These are phyloP conservation scores for Drosophila leonis DNA, from an alignment of 2,888 invertebrate species.

Conservation along the genomic window DNA sequence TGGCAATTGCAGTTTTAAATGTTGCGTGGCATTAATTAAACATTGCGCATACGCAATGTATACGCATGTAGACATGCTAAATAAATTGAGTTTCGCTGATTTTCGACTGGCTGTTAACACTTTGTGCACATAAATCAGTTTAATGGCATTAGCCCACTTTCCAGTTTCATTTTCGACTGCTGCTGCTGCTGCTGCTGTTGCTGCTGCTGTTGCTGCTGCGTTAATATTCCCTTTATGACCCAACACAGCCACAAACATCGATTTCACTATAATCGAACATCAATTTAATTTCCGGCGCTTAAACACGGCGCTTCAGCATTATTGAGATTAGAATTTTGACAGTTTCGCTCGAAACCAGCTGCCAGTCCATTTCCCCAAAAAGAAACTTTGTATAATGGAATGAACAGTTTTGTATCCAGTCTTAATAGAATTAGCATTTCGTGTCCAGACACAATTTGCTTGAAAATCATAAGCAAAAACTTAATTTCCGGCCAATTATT, in stretches of 20 bases:
- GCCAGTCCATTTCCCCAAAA: conserved; percentile 4
- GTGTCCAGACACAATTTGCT: conserved; percentile 24
- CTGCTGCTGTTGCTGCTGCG: conserved; percentile 1
- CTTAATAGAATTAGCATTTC: conserved; percentile 57
- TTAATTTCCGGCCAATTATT: conserved; percentile 11
- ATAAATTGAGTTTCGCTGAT: conserved; percentile 60
- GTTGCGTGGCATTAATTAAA: conserved; percentile 54
- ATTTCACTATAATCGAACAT: conserved; percentile 60
- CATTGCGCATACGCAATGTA: conserved; percentile 55
- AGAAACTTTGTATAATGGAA: conserved; percentile 27
- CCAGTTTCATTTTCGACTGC: conserved; percentile 58
- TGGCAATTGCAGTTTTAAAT: conserved; percentile 41
- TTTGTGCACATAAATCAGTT: conserved; percentile 69
- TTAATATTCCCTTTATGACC: conserved; percentile 43
- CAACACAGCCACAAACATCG: conserved; percentile 43
- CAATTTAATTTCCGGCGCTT: conserved; percentile 77
- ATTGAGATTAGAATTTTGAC: conserved; percentile 36
- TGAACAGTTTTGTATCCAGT: conserved; percentile 36
- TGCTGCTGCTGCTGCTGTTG: background rate
- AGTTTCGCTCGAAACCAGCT: conserved; percentile 1
- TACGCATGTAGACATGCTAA: conserved; percentile 25
- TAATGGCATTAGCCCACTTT: conserved; percentile 70
- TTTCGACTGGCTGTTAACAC: conserved; percentile 57
- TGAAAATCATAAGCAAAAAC: conserved; percentile 13
- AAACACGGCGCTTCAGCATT: conserved; percentile 27